phyloP scores from a whole-genome alignment of 2,888 invertebrate genomes.

The Phasia obesa region DNA sequence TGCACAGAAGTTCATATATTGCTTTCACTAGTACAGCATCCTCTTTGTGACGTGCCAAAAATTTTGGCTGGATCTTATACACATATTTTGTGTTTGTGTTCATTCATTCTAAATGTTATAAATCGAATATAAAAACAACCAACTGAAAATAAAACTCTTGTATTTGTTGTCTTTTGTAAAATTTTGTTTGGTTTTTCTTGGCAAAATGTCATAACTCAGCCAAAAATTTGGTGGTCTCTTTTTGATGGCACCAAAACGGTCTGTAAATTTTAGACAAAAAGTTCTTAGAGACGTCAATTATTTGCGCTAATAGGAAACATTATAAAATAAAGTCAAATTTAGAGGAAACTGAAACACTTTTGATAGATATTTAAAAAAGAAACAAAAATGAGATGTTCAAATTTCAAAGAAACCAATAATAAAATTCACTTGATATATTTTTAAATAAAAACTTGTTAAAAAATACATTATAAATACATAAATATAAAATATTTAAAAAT shows the following conservation, averaged over 20 bases:
- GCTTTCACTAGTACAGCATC: background rate
- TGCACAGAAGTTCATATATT: background rate
- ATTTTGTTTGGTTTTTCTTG: conserved; percentile 28
- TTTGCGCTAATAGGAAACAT: no score
- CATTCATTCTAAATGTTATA: background rate
- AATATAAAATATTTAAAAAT: no score
- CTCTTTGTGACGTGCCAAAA: conserved; percentile 29
- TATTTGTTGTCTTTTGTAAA: background rate
- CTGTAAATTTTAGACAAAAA: background rate
- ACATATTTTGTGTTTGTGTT: conserved; percentile 2
- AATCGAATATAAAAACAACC: background rate
- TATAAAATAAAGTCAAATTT: no score
- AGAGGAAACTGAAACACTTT: no score
- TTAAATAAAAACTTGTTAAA: no score
- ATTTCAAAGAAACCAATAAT: no score
- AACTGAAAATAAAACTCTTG: background rate
- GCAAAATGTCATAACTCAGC: conserved; percentile 40
- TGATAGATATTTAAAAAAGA: no score
- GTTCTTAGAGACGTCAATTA: no score
- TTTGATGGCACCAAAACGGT: background rate
- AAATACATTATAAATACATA: no score
- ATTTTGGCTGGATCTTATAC: background rate
- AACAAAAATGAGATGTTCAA: no score
- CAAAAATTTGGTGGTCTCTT: conserved; percentile 27
- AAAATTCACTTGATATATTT: no score